Evolutionary conservation across 2,888 invertebrate genomes (phyloP), one percentile per base, ranked within the genome.

Genomic region (Neocrepidodera transversa): DNA sequence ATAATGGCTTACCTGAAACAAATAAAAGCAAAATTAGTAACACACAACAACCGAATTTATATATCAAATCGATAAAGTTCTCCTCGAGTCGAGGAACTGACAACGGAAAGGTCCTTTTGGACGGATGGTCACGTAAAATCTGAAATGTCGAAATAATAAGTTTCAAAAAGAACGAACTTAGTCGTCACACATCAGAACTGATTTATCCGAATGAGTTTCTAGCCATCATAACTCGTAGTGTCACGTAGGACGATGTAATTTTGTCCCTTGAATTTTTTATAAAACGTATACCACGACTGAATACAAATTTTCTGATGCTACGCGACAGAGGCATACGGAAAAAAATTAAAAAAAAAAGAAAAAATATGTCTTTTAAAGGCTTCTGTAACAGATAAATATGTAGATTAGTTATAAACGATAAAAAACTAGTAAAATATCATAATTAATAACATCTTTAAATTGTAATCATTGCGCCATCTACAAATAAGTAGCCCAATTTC

Each of bases 171-270:
- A 28, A 35, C 32, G 61, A 43, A 20, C 40, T 42, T 14, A 36
- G 11, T 10, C 45, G 26, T 43, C 43, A 43, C 43, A 40, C 32
- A 60, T 63, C 57, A 52, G 51, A 47, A 32, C 58, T 54, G 60
- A 63, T 60, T 63, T 61, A 60, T 54, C 50, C 36, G 57, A 61
- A 54, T 58, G 52, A 63, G 47, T 48, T 45, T 47, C 40, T 45
- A 54, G 42, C 51, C 56, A 26, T 52, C 58, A 58, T 61, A 60
- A 58, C 57, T 58, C 35, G 23, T 13, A 17, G 42, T 17, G 50
- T 60, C 58, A 53, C 57, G 52, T 58, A 58, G 20, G 5, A 16
- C 40, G 50, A 48, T 42, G 58, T 58, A 58, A 58, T 58, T 52
- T 48, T 52, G 58, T 48, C 48, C 40, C 38, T 48, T 58, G 58